Percentiles rank a stretch among this genome's conserved stretches.
Conservation (phyloP, 2,113 vertebrate genomes). For the Chrysochloris asiatica region DNA sequence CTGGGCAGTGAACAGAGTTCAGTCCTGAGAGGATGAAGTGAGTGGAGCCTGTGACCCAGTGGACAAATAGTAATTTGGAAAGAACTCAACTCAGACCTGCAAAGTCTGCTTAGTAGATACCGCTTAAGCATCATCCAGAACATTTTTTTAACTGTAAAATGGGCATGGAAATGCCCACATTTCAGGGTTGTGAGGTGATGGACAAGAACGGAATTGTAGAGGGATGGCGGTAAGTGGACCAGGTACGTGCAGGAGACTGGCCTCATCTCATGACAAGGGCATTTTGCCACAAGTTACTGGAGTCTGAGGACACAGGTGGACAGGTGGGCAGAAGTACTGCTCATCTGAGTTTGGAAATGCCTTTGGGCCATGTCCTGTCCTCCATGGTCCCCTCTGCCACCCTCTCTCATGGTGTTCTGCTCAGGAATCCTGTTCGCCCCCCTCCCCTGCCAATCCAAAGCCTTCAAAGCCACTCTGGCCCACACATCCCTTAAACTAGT, state of each 20-base stretch:
- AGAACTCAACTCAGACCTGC: not conserved
- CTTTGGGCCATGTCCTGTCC: not conserved
- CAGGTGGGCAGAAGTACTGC: rapidly evolving
- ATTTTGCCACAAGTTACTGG: not conserved
- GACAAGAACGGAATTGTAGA: too few species aligned
- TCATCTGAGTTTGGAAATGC: rapidly evolving
- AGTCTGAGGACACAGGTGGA: too few species aligned
- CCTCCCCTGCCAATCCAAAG: not conserved
- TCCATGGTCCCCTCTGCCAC: rapidly evolving
- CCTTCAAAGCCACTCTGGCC: not conserved
- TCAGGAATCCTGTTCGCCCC: not conserved
- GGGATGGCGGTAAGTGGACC: too few species aligned
- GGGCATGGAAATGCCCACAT: too few species aligned
- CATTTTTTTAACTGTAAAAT: too few species aligned
- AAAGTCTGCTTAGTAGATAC: rapidly evolving
- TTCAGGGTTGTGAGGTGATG: too few species aligned
- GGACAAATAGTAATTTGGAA: not conserved
- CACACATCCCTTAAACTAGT: too few species aligned
- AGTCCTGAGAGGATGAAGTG: not conserved
- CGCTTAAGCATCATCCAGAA: too few species aligned
- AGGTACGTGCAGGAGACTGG: too few species aligned
- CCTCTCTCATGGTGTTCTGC: not conserved
- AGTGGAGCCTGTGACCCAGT: not conserved
- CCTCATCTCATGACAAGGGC: not conserved
- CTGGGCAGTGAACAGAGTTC: too few species aligned